phyloP scores from a whole-genome alignment of 2,113 vertebrate genomes.

The Glaucidium brasilianum region DNA sequence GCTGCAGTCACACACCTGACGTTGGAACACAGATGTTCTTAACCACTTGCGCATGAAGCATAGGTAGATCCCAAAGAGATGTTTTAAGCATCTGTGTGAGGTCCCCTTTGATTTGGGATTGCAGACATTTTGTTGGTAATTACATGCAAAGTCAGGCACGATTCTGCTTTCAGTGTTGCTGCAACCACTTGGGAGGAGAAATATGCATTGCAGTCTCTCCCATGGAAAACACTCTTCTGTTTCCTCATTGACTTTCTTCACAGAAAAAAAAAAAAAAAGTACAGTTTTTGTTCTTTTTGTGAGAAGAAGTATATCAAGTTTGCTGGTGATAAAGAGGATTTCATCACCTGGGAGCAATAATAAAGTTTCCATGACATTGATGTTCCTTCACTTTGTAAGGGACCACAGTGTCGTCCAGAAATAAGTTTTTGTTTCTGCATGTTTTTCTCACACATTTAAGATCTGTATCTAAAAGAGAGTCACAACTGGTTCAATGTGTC shows the following conservation, averaged over 20 bases:
- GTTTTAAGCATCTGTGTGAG: background rate
- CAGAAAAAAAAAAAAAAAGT: background rate
- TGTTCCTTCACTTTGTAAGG: background rate
- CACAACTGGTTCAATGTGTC: background rate
- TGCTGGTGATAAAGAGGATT: background rate
- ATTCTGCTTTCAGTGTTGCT: background rate
- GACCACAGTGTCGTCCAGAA: background rate
- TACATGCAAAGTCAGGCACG: background rate
- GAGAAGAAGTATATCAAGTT: background rate
- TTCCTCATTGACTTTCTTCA: background rate
- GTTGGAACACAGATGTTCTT: background rate
- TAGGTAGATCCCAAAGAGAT: background rate
- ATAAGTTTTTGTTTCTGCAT: background rate
- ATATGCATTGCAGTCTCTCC: background rate
- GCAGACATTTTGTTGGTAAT: background rate
- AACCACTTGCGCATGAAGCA: accelerated
- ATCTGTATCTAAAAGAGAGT: background rate
- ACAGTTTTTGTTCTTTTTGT: background rate
- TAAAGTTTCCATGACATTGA: background rate
- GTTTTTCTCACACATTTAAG: background rate
- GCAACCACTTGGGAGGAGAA: background rate
- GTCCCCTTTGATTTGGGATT: background rate
- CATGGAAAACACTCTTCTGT: background rate
- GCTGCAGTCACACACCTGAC: background rate
- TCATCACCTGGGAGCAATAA: background rate